phyloP scores from a whole-genome alignment of 2,797 vertebrate genomes.

The Siniperca undulata region DNA sequence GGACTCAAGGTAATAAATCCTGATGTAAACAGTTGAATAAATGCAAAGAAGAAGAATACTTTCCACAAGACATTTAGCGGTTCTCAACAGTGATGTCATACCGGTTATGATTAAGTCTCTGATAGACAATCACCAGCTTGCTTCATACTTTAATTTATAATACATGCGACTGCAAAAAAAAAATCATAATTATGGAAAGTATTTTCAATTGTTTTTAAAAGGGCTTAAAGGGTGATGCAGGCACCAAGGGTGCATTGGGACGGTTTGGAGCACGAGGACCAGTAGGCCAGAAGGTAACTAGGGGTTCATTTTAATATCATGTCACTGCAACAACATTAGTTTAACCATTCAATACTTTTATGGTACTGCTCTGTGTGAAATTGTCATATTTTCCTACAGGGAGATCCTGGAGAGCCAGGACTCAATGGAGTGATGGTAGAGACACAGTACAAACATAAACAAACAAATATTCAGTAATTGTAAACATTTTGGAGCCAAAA shows the following conservation, averaged over 20 bases:
- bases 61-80: background rate
- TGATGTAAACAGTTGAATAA: background rate
- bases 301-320: background rate
- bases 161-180: background rate
- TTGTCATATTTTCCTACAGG: slow-evolving; percentile 76
- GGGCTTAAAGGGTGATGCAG: slow-evolving; percentile 91
- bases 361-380: background rate
- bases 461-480: background rate
- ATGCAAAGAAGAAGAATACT: background rate
- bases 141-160: background rate
- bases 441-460: background rate
- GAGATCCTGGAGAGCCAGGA: slow-evolving; percentile 89
- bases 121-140: background rate
- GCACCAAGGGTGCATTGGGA: slow-evolving; percentile 89
- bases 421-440: slow-evolving; percentile 85
- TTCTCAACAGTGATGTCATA: background rate
- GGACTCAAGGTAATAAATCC: slow-evolving; percentile 87
- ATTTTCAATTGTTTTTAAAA: slow-evolving; percentile 55
- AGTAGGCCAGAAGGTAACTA: slow-evolving; percentile 90
- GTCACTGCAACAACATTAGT: background rate
- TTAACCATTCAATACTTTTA: background rate
- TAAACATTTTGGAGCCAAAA: background rate
- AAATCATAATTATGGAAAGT: background rate
- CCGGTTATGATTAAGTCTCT: background rate
- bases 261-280: slow-evolving; percentile 91